Evolutionary conservation across 2,888 invertebrate species (phyloP).

Genomic region (Dasysyrphus tricinctus): DNA sequence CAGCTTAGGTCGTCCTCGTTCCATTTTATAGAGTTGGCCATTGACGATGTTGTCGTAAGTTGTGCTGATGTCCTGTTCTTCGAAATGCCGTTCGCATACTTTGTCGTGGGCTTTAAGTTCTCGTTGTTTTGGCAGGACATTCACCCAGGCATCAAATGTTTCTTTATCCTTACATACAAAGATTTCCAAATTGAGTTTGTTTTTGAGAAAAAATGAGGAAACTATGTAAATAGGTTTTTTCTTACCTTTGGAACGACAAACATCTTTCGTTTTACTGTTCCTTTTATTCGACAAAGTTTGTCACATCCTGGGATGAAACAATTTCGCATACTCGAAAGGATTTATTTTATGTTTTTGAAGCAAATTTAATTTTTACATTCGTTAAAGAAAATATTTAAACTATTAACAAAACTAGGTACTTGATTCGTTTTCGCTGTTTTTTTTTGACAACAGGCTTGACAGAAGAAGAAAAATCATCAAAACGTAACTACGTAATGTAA

Average conservation of each 20-base stretch:
- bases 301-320: slow-evolving; percentile 79
- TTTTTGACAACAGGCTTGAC: neutral
- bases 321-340: slow-evolving; percentile 76
- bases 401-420: neutral
- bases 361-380: neutral
- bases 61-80: slow-evolving; percentile 76
- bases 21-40: slow-evolving; percentile 78
- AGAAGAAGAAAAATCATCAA: neutral
- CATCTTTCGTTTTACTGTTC: slow-evolving; percentile 76
- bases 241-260: slow-evolving; percentile 78
- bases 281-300: slow-evolving; percentile 63
- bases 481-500: neutral
- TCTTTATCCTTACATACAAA: slow-evolving; percentile 71
- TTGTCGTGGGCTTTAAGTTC: slow-evolving; percentile 77
- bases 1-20: slow-evolving; percentile 78
- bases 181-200: neutral
- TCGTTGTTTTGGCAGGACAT: slow-evolving; percentile 76
- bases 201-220: neutral
- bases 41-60: slow-evolving; percentile 79
- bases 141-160: slow-evolving; percentile 77
- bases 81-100: slow-evolving; percentile 79
- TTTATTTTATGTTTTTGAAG: neutral
- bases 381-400: neutral
- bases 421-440: neutral
- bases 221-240: too few species aligned